Percentiles rank a stretch among this genome's conserved stretches.
phyloP scores from a whole-genome alignment of 2,113 vertebrate species.

The Peromyscus polionotus region DNA sequence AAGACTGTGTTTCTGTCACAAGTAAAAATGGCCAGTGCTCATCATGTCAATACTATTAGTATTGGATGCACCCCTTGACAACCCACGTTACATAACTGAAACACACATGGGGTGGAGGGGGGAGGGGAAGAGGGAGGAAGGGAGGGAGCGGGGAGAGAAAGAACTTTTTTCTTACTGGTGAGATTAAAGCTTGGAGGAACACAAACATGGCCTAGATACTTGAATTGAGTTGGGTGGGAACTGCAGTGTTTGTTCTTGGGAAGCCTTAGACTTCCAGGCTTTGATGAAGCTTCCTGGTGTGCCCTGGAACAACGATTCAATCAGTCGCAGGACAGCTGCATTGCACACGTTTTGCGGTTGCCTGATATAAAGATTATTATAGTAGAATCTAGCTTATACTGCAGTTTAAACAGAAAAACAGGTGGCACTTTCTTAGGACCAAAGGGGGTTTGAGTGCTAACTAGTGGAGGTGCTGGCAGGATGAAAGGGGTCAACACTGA shows the following conservation, averaged over 20 bases:
- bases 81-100: not conserved
- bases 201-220: not conserved
- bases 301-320: not conserved
- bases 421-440: not conserved
- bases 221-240: not conserved
- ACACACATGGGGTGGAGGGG: not conserved
- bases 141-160: not conserved
- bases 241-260: not conserved
- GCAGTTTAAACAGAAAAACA: not conserved
- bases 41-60: not conserved
- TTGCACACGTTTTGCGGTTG: not conserved
- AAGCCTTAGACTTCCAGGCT: not conserved
- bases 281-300: not conserved
- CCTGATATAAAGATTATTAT: conserved; percentile 15
- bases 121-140: no score
- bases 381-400: not conserved
- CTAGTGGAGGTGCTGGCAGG: not conserved
- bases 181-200: not conserved
- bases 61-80: not conserved
- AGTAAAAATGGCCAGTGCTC: not conserved
- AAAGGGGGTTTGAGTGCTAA: not conserved
- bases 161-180: not conserved
- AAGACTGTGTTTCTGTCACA: not conserved
- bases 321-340: not conserved
- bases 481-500: not conserved